Base-by-base conservation (phyloP, 2,888 invertebrate species). In the Protula sp. region DNA sequence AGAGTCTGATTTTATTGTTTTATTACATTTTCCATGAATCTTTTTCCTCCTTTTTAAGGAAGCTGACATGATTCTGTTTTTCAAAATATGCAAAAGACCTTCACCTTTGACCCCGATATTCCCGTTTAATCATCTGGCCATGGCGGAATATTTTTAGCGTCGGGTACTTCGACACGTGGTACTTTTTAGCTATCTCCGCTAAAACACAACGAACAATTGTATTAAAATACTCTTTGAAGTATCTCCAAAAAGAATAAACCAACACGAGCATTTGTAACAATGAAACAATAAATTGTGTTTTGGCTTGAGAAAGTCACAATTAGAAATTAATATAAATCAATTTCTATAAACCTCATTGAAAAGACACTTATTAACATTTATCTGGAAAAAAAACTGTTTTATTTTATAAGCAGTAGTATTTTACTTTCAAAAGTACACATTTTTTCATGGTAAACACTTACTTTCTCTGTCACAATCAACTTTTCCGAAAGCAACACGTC, bases 111-210 rank as follows among this genome's bases (percentile, higher is more conserved):
- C 92, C 98, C 76, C 97, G 85, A 66, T 83, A 84, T 68, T 84
- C 84, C 61, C 77, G 77, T 69, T 84, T 84, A 22, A 80, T 74
- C 14, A 80, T 66, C 63, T 81, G 75, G n/a, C 84, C 84, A 67
- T 79, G 76, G 56, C 92, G 86, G 71, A 97, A 90, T 26, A 98
- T 83, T 83, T 99, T 99, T 60, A 99, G 82, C 3, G 99, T 99
- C 3, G 99, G 99, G 84, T 99, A 99, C 84, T 99, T 99, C 60
- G 89, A 90, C 61, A 99, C 95, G 76, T 95, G 94, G 82, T 94
- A 99, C 70, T 92, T 87, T 3, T 90, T 87, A 1, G 97, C 91
- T 60, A 98, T 85, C 26, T 87, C 83, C 63, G 83, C 88, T 88
- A 75, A 29, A 60, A 53, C 50, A 50, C 19, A 14, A 50, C 22